phyloP scores from a whole-genome alignment of 2,797 vertebrate species.

The Sphenodon punctatus region DNA sequence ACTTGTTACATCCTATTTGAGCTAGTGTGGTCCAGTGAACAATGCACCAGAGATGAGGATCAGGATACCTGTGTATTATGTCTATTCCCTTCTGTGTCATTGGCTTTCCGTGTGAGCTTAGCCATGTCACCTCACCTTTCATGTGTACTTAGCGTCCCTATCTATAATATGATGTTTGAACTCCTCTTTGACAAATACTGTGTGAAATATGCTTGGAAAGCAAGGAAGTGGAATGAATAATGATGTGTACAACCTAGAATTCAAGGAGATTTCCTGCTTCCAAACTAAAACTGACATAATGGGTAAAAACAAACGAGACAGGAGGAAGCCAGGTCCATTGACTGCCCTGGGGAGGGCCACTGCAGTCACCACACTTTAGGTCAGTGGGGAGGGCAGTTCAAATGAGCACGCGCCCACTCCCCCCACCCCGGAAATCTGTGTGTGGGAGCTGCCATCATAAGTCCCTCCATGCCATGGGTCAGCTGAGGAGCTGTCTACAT shows the following conservation, averaged over 20 bases:
- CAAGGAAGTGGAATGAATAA: rapidly evolving
- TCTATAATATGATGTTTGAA: neutral
- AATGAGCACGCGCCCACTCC: no score
- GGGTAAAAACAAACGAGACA: no score
- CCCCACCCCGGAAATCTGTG: no score
- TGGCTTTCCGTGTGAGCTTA: neutral
- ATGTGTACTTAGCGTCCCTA: neutral
- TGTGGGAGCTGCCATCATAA: no score
- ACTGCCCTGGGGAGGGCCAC: no score
- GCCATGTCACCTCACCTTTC: neutral
- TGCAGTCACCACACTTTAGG: no score
- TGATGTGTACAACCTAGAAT: neutral
- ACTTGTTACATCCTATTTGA: no score
- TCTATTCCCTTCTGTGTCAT: neutral
- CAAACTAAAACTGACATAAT: neutral
- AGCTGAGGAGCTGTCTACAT: no score
- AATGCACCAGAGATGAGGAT: neutral
- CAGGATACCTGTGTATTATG: no score
- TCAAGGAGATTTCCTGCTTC: neutral
- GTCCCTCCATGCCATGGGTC: no score
- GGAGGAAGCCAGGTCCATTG: no score
- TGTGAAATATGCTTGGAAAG: neutral
- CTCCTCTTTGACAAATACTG: neutral
- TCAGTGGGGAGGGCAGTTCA: no score
- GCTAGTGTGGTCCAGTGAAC: neutral